Evolutionary conservation across 1,140 invertebrate genomes (phyloP).

Genomic region (Sarcophaga bullata): DNA sequence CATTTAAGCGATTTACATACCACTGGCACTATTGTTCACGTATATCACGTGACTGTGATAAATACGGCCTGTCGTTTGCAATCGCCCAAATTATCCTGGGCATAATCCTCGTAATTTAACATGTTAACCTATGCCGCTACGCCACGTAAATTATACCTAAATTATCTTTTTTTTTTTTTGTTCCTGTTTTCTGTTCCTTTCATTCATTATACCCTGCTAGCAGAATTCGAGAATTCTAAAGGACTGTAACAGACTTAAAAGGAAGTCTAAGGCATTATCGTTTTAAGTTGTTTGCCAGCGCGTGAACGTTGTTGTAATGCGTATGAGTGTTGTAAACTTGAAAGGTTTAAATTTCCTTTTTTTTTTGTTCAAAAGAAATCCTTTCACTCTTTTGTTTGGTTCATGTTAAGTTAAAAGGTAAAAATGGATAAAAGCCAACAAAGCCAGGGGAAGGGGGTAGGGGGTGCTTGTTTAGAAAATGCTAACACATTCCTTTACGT

Average conservation of each 20-base stretch:
- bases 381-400: neutral
- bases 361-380: too few relatives aligned
- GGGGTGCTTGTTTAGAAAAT: too few relatives aligned
- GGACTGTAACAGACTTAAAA: neutral
- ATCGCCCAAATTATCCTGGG: conserved; percentile 91
- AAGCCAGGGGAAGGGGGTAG: neutral
- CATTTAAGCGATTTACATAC: conserved; percentile 84
- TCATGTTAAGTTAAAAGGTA: too few relatives aligned
- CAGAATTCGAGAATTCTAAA: conserved; percentile 65
- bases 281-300: too few relatives aligned
- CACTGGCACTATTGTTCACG: conserved; percentile 89
- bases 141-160: conserved; percentile 64
- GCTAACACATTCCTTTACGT: too few relatives aligned
- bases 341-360: neutral
- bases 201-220: neutral
- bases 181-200: neutral
- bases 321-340: neutral
- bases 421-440: conserved; percentile 1
- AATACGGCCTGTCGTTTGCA: conserved; percentile 86
- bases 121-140: conserved; percentile 86
- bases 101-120: conserved; percentile 90
- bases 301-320: too few relatives aligned
- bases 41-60: conserved; percentile 89
- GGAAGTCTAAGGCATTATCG: too few relatives aligned
- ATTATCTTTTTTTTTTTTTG: too few relatives aligned